Conservation (phyloP, 2,797 vertebrate species). For the Prionace glauca region DNA sequence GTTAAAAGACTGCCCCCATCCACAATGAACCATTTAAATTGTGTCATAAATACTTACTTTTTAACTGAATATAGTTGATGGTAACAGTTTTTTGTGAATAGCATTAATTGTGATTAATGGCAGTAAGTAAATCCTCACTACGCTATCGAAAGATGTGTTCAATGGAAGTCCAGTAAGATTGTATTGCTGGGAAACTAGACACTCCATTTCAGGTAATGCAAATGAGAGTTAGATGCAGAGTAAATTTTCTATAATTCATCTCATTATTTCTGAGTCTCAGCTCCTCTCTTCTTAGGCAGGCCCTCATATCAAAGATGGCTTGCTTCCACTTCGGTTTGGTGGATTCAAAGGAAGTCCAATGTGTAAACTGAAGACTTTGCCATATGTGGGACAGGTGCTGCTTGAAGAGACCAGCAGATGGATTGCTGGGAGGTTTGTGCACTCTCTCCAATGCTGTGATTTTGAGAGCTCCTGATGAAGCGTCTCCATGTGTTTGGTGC, state of each 20-base stretch:
- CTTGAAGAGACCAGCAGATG: too few species aligned
- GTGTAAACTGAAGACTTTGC: too few species aligned
- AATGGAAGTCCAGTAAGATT: not conserved
- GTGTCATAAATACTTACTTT: not conserved
- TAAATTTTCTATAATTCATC: not conserved
- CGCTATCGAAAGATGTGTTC: not conserved
- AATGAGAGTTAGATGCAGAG: not conserved
- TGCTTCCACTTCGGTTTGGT: too few species aligned
- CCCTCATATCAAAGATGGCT: not conserved
- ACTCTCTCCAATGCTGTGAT: too few species aligned
- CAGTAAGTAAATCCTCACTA: not conserved
- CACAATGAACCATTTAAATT: not conserved
- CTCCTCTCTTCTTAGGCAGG: not conserved
- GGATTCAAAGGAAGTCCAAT: too few species aligned
- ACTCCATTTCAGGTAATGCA: not conserved
- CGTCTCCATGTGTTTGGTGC: too few species aligned
- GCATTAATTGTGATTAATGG: not conserved
- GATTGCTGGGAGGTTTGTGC: too few species aligned
- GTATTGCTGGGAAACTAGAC: not conserved
- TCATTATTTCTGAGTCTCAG: not conserved
- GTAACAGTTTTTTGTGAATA: not conserved
- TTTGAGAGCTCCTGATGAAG: too few species aligned
- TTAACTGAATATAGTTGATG: not conserved
- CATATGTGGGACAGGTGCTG: too few species aligned
- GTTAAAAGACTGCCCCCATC: not conserved